Base-by-base conservation (phyloP, 2,888 invertebrate genomes). In the Lasioglossum morio region DNA sequence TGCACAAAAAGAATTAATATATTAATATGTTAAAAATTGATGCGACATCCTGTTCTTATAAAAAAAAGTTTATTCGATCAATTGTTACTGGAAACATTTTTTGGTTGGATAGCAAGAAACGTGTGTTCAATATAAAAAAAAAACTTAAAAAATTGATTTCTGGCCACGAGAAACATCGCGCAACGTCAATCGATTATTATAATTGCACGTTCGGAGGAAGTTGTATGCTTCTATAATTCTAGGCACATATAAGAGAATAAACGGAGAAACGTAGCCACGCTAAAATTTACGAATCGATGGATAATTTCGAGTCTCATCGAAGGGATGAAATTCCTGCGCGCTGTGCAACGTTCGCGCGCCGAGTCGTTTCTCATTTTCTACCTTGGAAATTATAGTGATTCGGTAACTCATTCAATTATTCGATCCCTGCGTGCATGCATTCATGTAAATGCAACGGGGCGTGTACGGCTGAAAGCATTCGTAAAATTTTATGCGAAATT, bases 401-500 rank as follows among this genome's bases (percentile, higher is more conserved):
- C 30, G 30, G 63, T 63, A 34, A 63, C 34, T 16, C 30, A 34
- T 63, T 63, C 16, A 34, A 63, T 63, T 63, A 63, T 63, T 34
- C 63, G 30, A 63, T 34, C 30, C 14, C 7, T n/a, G 63, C 63
- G 60, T 23, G 16, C 30, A 19, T 4, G 63, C 27, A 16, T 63
- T 27, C n/a, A 16, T 7, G 34, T 63, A 30, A 63, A 63, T 63
- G 63, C 30, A 30, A 63, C 63, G 63, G 63, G 63, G 30, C 19
- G 63, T 10, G 63, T 16, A 8, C 30, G 5, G 63, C 30, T 63
- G 27, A 63, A 63, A 63, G 63, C 63, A 34, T 63, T 63, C 30
- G 27, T 63, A 63, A 63, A 63, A 63, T 63, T 63, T 63, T 63
- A 63, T 63, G 63, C 63, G 63, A 63, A 34, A 30, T 63, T 63